Percentiles rank a stretch among this genome's conserved stretches.
Evolutionary conservation across 2,797 vertebrate genomes (phyloP).

Genomic region (Hippopotamyrus pictus): DNA sequence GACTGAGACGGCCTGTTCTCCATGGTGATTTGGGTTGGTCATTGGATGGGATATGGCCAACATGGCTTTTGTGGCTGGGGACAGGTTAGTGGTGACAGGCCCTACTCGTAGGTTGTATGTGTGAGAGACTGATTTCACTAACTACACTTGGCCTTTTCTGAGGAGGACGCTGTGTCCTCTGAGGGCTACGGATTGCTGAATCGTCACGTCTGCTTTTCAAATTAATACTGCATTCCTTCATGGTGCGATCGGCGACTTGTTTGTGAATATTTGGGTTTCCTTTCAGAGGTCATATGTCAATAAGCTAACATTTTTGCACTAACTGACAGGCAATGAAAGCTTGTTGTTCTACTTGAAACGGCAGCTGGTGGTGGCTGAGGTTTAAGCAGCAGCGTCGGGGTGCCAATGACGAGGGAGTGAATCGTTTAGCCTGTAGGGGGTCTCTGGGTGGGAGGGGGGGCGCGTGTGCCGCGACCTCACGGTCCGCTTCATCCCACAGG

Average conservation of each 20-base stretch:
- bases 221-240: not conserved
- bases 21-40: not conserved
- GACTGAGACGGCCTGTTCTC: not conserved
- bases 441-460: not conserved
- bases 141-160: not conserved
- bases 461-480: not conserved
- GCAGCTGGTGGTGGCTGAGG: not conserved
- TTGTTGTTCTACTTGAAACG: not conserved
- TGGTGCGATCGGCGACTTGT: not conserved
- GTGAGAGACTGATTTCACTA: not conserved
- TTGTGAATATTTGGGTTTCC: not conserved
- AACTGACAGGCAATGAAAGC: not conserved
- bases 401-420: not conserved
- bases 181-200: not conserved
- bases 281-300: not conserved
- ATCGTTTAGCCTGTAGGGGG: not conserved
- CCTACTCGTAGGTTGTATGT: not conserved
- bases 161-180: not conserved
- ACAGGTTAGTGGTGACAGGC: not conserved
- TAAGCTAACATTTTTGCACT: not conserved
- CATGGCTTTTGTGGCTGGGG: not conserved
- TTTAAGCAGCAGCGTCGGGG: not conserved
- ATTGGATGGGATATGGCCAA: not conserved
- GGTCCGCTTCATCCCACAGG: conserved; percentile 55
- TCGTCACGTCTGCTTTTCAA: not conserved